Conservation (phyloP, 2,113 vertebrate species). For the Vulpes ferrilata region DNA sequence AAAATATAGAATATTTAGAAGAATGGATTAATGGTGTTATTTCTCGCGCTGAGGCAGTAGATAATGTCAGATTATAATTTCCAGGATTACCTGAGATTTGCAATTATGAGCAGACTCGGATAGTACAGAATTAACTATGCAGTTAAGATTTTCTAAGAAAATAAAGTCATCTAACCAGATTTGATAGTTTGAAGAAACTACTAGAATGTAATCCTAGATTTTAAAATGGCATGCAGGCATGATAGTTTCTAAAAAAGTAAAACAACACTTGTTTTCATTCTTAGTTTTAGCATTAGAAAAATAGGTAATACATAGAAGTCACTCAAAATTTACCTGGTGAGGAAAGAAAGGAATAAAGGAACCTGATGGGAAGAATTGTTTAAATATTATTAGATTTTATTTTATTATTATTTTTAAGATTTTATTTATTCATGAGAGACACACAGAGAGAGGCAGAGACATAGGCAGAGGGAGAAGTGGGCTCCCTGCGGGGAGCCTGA, state of each 20-base stretch:
- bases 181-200: not conserved
- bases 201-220: not conserved
- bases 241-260: not conserved
- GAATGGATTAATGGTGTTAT: not conserved
- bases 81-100: not conserved
- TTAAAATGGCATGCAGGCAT: not conserved
- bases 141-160: conserved; percentile 20
- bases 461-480: too few species aligned
- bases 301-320: not conserved
- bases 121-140: not conserved
- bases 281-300: not conserved
- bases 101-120: not conserved
- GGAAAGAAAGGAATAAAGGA: not conserved
- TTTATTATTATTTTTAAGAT: too few species aligned
- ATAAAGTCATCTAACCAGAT: not conserved
- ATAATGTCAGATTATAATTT: not conserved
- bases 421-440: too few species aligned
- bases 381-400: not conserved
- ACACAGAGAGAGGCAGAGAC: too few species aligned
- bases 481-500: too few species aligned
- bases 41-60: not conserved
- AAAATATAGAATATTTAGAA: not conserved
- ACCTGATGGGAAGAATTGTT: not conserved
- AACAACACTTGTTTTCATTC: not conserved
- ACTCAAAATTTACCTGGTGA: not conserved